phyloP scores from a whole-genome alignment of 2,113 vertebrate genomes.

The Caretta caretta region DNA sequence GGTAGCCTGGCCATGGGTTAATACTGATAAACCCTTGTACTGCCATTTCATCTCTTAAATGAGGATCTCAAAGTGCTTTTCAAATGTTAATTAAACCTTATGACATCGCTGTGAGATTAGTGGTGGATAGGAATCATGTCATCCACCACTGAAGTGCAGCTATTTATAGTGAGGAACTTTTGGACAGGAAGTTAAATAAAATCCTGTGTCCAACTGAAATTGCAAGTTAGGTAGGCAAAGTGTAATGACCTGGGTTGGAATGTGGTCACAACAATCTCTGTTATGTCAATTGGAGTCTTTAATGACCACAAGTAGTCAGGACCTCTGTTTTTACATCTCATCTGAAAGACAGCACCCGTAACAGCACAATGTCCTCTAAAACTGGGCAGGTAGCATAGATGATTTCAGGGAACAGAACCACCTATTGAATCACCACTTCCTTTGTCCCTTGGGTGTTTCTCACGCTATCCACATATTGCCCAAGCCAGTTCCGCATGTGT shows the following conservation, averaged over 20 bases:
- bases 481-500: not conserved
- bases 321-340: conserved; percentile 18
- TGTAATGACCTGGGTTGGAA: not conserved
- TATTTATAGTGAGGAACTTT: not conserved
- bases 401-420: not conserved
- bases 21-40: not conserved
- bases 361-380: not conserved
- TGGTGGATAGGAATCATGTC: not conserved
- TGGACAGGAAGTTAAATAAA: not conserved
- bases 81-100: not conserved
- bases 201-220: not conserved
- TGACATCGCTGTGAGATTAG: not conserved
- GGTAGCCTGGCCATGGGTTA: not conserved
- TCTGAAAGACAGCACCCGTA: not conserved
- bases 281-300: not conserved
- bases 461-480: not conserved
- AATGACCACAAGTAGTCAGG: conserved; percentile 55
- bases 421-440: not conserved
- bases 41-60: not conserved
- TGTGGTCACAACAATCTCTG: not conserved
- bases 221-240: not conserved
- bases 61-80: not conserved
- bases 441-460: not conserved
- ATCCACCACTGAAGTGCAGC: not conserved
- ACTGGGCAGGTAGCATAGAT: not conserved